Conservation (phyloP, 2,797 vertebrate genomes). For the Threskiornis aethiopicus region DNA sequence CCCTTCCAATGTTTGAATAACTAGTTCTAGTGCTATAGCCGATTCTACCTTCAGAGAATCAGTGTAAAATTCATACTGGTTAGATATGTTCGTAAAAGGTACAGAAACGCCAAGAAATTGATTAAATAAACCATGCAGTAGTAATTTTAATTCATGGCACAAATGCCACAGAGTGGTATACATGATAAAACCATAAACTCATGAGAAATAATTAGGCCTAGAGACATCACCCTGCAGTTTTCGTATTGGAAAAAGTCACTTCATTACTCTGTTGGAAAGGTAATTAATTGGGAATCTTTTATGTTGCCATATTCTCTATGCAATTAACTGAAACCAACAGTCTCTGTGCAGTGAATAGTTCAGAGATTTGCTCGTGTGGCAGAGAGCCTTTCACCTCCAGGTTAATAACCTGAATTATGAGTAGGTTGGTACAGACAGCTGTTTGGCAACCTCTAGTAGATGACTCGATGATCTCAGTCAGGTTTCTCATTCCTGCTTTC, state of each 20-base stretch:
- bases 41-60: neutral
- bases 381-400: neutral
- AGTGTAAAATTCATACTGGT: neutral
- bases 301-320: neutral
- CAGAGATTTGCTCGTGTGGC: neutral
- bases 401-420: neutral
- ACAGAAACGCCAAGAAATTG: neutral
- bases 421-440: neutral
- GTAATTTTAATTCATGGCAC: neutral
- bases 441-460: neutral
- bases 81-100: neutral
- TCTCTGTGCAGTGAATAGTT: neutral
- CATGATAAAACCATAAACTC: neutral
- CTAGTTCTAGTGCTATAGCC: neutral
- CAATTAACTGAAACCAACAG: neutral
- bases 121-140: neutral
- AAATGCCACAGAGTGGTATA: neutral
- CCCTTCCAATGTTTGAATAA: neutral
- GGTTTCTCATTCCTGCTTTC: neutral
- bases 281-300: slow-evolving; percentile 18
- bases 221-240: neutral
- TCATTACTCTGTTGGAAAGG: neutral
- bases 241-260: neutral
- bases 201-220: neutral
- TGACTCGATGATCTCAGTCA: neutral